Evolutionary conservation across 2,797 vertebrate species (phyloP).

Genomic region (Natrix natrix): DNA sequence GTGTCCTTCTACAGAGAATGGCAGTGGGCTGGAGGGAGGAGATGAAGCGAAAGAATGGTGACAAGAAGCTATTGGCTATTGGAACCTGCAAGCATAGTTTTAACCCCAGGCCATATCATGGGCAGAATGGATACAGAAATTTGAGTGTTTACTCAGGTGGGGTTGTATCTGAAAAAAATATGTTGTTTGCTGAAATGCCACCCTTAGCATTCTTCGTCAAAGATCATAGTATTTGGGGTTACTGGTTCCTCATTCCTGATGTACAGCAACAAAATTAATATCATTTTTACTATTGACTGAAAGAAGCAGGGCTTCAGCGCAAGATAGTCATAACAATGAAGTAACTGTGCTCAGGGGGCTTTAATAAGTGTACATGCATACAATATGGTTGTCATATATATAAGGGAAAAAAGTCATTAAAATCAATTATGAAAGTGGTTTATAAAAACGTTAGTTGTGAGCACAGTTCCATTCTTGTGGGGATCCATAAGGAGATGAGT

Average conservation of each 20-base stretch:
- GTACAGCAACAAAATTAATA: neutral
- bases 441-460: neutral
- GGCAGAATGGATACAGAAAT: neutral
- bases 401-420: neutral
- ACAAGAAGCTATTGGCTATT: neutral
- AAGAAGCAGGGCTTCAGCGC: neutral
- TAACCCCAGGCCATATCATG: slow-evolving; percentile 21
- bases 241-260: neutral
- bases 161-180: neutral
- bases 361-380: neutral
- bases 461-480: neutral
- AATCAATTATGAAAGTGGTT: neutral
- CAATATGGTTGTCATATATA: neutral
- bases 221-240: neutral
- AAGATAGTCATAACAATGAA: neutral
- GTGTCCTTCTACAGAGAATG: neutral
- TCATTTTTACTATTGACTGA: neutral
- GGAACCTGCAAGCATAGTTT: neutral
- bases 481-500: neutral
- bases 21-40: neutral
- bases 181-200: neutral
- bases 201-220: neutral
- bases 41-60: accelerated
- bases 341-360: neutral
- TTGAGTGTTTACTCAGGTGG: neutral